Conservation (phyloP, 2,113 vertebrate species). For the rabbit (Oryctolagus cuniculus) region DNA sequence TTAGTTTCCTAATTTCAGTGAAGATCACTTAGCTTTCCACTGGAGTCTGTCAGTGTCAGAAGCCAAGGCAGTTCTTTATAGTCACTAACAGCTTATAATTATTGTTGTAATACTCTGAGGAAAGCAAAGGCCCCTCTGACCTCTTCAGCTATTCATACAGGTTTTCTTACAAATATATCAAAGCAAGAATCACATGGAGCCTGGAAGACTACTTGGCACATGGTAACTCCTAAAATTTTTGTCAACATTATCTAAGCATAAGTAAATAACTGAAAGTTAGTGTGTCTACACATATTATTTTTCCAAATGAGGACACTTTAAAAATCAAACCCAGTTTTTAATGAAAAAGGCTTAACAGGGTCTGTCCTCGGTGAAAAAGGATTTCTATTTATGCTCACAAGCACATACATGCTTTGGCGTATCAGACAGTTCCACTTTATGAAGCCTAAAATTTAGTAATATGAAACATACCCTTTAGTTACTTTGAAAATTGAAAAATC, state of each 20-base stretch:
- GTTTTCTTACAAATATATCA: constrained; percentile 38
- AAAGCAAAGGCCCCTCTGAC: not conserved
- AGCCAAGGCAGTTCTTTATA: not conserved
- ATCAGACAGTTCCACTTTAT: not conserved
- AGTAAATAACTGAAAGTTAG: not conserved
- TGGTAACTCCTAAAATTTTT: not conserved
- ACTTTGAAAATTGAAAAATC: constrained; percentile 21
- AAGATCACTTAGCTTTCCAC: constrained; percentile 33
- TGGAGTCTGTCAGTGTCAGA: constrained; percentile 29
- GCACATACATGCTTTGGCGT: not conserved
- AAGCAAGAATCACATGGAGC: not conserved
- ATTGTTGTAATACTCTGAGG: not conserved
- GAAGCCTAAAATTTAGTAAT: not conserved
- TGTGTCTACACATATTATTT: not conserved
- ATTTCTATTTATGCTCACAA: not conserved
- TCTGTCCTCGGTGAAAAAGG: not conserved
- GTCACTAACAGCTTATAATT: not conserved
- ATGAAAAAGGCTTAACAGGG: not conserved
- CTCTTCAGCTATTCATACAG: constrained; percentile 4
- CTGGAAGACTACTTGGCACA: not conserved
- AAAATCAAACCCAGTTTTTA: not conserved
- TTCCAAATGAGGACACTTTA: not conserved
- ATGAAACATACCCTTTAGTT: not conserved
- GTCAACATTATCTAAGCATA: not conserved
- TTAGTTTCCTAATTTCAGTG: constrained; percentile 70